phyloP scores from a whole-genome alignment of 2,888 invertebrate genomes.

The Bursaphelenchus okinawaensis region DNA sequence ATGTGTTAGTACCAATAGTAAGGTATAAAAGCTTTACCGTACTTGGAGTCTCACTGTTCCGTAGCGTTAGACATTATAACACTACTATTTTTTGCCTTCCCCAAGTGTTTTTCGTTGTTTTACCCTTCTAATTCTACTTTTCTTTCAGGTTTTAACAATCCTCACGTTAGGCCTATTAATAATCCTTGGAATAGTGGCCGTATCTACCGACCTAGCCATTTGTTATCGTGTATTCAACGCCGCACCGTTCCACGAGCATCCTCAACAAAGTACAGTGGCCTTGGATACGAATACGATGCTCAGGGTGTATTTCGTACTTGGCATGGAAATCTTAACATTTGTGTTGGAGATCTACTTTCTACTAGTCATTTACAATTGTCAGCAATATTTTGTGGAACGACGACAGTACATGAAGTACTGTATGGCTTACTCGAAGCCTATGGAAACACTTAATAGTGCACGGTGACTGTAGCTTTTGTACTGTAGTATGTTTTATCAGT shows the following conservation, averaged over 20 bases:
- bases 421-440: slow-evolving; percentile 55
- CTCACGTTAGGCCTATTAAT: slow-evolving; percentile 24
- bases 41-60: too few species aligned
- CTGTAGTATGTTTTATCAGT: not conserved
- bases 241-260: slow-evolving; percentile 50
- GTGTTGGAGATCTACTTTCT: slow-evolving; percentile 51
- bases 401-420: slow-evolving; percentile 56
- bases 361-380: slow-evolving; percentile 49
- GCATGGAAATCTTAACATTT: slow-evolving; percentile 41
- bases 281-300: slow-evolving; percentile 36
- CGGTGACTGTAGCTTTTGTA: slow-evolving; percentile 17
- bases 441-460: slow-evolving; percentile 49
- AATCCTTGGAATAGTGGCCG: slow-evolving; percentile 45
- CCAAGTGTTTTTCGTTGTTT: too few species aligned
- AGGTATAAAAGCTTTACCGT: too few species aligned
- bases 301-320: slow-evolving; percentile 46
- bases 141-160: not conserved
- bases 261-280: slow-evolving; percentile 43
- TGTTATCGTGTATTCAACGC: slow-evolving; percentile 55
- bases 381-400: slow-evolving; percentile 51
- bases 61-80: too few species aligned
- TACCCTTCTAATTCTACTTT: too few species aligned
- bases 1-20: too few species aligned
- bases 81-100: too few species aligned
- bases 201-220: slow-evolving; percentile 47